Evolutionary conservation across 2,797 vertebrate genomes (phyloP), one percentile per base, ranked within the genome.

Genomic region (Gouania willdenowi): DNA sequence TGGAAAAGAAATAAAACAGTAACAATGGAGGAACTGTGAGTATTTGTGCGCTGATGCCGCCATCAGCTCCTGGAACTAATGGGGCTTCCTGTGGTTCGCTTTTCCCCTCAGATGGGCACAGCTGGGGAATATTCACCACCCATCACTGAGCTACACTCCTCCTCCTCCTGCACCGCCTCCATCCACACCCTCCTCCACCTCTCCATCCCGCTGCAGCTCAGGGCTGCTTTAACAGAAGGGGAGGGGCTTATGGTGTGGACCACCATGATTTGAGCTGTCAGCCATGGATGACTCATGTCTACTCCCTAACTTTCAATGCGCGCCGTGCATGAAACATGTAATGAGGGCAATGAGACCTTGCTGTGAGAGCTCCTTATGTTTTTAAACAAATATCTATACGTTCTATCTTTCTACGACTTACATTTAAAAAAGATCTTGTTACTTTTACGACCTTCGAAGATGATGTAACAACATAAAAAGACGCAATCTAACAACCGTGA

Each of bases 81-180:
- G 75, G 63, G 72, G 73, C 83, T 84, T 84, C 81, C 80, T 82
- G 78, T 85, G 77, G 63, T 50, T 54, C 72, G 78, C 85, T 90
- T 89, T 90, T 90, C 87, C 85, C 79, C 85, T 89, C 86, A 83
- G 77, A 84, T 84, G 81, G 85, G 89, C 89, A 88, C 89, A 88
- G 87, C 75, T n/a, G 87, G 88, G 84, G 75, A 78, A 84, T 73
- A 86, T 85, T 85, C 76, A 69, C 87, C 85, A 87, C 82, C 84
- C 81, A 61, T 55, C 36, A 41, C 52, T 32, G 50, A 18, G 44
- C 46, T 55, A 42, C 46, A 30, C 42, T 26, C 63, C 12, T n/a
- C 27, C 11, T 11, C 13, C 11, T 6, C 19, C 35, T 12, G 27
- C 36, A 36, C 52, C 20, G 32, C 57, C 38, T 46, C 43, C 49